These are phyloP conservation scores for Cebidichthys violaceus DNA, from an alignment of 2,113 vertebrate species.

Conservation along the genomic window DNA sequence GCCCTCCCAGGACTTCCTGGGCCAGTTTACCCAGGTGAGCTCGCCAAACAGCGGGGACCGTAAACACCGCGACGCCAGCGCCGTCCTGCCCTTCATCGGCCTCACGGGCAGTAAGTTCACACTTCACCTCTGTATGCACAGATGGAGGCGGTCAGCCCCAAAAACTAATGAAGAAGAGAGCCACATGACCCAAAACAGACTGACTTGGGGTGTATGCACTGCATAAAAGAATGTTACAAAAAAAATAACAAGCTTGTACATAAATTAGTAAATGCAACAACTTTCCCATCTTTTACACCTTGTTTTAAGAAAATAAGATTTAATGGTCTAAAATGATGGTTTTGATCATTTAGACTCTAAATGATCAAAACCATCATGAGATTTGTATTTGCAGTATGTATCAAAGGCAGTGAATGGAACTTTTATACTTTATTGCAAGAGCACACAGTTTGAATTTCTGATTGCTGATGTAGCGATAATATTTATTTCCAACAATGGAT, in stretches of 20 bases:
- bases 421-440: not conserved
- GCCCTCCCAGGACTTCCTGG: conserved; percentile 50
- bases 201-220: too few relatives aligned
- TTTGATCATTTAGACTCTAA: too few relatives aligned
- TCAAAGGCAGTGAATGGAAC: not conserved
- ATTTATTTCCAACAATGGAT: not conserved
- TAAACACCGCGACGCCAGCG: conserved; percentile 72
- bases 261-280: too few relatives aligned
- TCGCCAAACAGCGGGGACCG: conserved; percentile 66
- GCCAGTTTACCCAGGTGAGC: conserved; percentile 60
- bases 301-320: not conserved
- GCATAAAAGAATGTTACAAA: not conserved
- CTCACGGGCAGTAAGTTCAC: conserved; percentile 73
- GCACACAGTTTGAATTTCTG: not conserved
- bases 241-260: not conserved
- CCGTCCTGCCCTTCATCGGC: conserved; percentile 74
- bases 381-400: not conserved
- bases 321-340: too few relatives aligned
- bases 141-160: not conserved
- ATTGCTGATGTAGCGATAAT: not conserved
- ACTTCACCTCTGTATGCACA: not conserved
- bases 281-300: not conserved
- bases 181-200: not conserved
- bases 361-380: not conserved
- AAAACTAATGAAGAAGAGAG: not conserved